Conservation (phyloP, 1,140 invertebrate genomes). For the Drosophila yakuba region DNA sequence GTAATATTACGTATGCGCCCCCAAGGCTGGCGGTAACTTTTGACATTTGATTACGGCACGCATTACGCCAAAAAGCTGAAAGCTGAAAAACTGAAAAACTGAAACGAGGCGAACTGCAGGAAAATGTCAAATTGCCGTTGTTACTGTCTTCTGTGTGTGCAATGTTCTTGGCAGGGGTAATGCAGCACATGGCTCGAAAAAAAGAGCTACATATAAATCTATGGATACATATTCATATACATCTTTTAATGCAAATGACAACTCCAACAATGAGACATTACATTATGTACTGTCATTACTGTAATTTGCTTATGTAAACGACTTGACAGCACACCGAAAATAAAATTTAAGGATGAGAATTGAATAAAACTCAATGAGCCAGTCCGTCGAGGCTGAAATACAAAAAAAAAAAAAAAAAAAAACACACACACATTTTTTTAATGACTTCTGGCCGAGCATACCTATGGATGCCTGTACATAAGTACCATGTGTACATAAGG, state of each 20-base stretch:
- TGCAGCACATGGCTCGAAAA: slow-evolving; percentile 24
- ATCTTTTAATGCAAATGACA: slow-evolving; percentile 60
- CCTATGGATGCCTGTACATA: slow-evolving; percentile 34
- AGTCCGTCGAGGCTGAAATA: slow-evolving; percentile 1
- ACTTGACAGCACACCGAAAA: slow-evolving; percentile 56
- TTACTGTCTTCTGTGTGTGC: slow-evolving; percentile 34
- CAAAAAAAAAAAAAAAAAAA: neutral
- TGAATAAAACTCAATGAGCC: slow-evolving; percentile 56
- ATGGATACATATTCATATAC: slow-evolving; percentile 1
- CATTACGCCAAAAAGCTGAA: slow-evolving; percentile 54
- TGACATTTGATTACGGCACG: slow-evolving; percentile 74
- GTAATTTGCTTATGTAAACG: slow-evolving; percentile 76
- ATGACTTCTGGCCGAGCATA: slow-evolving; percentile 56
- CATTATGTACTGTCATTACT: slow-evolving; percentile 60
- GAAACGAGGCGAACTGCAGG: slow-evolving; percentile 21
- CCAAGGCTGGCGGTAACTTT: slow-evolving; percentile 32
- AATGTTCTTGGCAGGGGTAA: slow-evolving; percentile 3
- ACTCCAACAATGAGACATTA: slow-evolving; percentile 32
- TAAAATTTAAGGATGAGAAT: slow-evolving; percentile 73
- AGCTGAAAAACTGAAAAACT: slow-evolving; percentile 35
- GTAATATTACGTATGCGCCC: slow-evolving; percentile 36
- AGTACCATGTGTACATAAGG: slow-evolving; percentile 50
- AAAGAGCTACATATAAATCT: slow-evolving; percentile 9
- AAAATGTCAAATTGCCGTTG: slow-evolving; percentile 46
- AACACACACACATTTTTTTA: slow-evolving; percentile 39